Evolutionary conservation across 2,113 vertebrate species (phyloP).

Genomic region (Cyrtonyx montezumae): DNA sequence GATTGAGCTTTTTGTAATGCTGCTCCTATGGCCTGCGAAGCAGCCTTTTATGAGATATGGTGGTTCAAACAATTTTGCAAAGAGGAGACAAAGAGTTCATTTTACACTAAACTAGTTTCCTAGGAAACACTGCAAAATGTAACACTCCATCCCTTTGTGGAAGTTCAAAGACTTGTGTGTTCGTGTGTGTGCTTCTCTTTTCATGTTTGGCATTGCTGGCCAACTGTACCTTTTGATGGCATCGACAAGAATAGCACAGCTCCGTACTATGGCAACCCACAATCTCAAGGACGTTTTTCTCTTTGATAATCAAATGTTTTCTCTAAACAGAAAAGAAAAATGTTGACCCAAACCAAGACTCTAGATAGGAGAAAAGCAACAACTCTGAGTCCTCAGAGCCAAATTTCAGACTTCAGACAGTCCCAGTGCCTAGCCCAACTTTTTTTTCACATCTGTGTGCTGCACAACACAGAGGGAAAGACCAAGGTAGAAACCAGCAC

Average conservation of each 20-base stretch:
- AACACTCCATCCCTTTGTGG: conserved; percentile 69
- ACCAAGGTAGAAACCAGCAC: not conserved
- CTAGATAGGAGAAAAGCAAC: conserved; percentile 3
- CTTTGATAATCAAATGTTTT: not conserved
- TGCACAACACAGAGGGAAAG: not conserved
- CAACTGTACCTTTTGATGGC: conserved; percentile 33
- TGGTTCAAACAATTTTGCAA: conserved; percentile 81
- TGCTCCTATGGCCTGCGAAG: conserved; percentile 73
- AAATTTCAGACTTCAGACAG: not conserved
- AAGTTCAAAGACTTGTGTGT: conserved; percentile 76
- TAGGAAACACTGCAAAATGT: conserved; percentile 78
- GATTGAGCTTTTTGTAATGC: conserved; percentile 70
- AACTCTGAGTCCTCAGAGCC: not conserved
- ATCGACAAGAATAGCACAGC: not conserved
- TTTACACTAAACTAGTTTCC: conserved; percentile 79
- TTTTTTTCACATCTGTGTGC: not conserved
- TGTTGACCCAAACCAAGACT: not conserved
- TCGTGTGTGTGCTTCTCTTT: not conserved
- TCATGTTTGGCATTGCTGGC: not conserved
- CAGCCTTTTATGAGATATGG: conserved; percentile 74
- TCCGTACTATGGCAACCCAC: not conserved
- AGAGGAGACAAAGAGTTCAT: conserved; percentile 80
- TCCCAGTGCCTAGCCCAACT: not conserved
- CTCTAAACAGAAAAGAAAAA: conserved; percentile 14
- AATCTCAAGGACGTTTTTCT: not conserved